Evolutionary conservation across 2,797 vertebrate genomes (phyloP), one percentile per base, ranked within the genome.

Genomic region (Xerus rutilus): DNA sequence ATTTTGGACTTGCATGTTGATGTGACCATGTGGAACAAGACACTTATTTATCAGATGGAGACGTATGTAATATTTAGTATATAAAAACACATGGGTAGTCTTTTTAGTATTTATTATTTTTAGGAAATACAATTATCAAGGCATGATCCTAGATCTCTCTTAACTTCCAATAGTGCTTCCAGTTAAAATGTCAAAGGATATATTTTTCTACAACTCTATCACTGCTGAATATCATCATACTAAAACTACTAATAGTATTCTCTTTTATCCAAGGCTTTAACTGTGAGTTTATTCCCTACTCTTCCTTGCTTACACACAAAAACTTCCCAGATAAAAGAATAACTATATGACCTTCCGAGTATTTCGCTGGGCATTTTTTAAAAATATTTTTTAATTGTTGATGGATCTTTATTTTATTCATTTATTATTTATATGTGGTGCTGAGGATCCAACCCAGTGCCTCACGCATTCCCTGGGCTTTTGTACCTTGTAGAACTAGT

Each of bases 1-100:
- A 76, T 43, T 96, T 89, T 77, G n/a, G 59, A 73, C 21, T 96
- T 96, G 70, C 32, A 91, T 47, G 94, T 5, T 70, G n/a, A 69
- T 43, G 3, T 79, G 30, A 96, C 35, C 45, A 30, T 77, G 11
- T 52, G 43, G 67, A 91, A 89, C 86, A 70, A 96, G 30, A 72
- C 39, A 92, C 69, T 67, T 39, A 84, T 88, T 86, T 93, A 93
- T 39, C 73, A 94, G 65, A 76, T 52, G 35, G 32, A 32, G 83
- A 92, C 86, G 79, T 30, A 89, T 7, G 39, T 96, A 74, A 45
- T 87, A 95, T 77, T 94, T 72, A 70, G 10, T 83, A 88, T n/a
- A 86, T 92, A n/a, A 73, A 96, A 32, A 94, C 70, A 89, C 4
- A 64, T 4, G 18, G 84, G 23, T 62, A 87, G 25, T 86, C 39